Conservation (phyloP, 2,888 invertebrate genomes). For the Cataglyphis rosenhaueri region DNA sequence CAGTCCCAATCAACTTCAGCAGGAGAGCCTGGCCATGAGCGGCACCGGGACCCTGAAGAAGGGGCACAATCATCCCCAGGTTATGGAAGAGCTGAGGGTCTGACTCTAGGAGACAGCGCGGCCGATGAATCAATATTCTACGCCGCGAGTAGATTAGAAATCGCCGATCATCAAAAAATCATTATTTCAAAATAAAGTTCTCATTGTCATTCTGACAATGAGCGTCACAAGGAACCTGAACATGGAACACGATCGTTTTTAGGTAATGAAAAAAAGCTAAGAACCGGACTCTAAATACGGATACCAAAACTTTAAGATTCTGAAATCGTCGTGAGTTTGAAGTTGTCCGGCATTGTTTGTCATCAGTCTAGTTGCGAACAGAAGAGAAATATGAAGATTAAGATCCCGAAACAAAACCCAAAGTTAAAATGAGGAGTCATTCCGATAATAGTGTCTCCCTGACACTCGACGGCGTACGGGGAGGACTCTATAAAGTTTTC, state of each 20-base stretch:
- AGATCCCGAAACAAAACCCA: not conserved
- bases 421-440: not conserved
- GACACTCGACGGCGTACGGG: constrained; percentile 2
- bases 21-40: constrained; percentile 92
- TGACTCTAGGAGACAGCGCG: constrained; percentile 87
- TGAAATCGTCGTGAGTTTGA: constrained; percentile 6
- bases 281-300: not conserved
- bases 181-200: not conserved
- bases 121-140: constrained; percentile 17
- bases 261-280: not conserved
- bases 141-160: constrained; percentile 28
- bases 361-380: not conserved
- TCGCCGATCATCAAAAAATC: not conserved
- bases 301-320: constrained; percentile 6
- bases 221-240: not conserved
- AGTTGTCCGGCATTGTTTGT: not conserved
- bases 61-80: constrained; percentile 85
- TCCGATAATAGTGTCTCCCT: not conserved
- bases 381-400: not conserved
- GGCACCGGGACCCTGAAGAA: constrained; percentile 91
- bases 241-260: not conserved
- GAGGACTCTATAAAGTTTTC: constrained; percentile 30
- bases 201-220: constrained; percentile 6
- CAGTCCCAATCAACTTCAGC: constrained; percentile 89
- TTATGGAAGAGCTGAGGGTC: constrained; percentile 94